phyloP scores from a whole-genome alignment of 2,797 vertebrate genomes.

The Pantherophis vulpinus region DNA sequence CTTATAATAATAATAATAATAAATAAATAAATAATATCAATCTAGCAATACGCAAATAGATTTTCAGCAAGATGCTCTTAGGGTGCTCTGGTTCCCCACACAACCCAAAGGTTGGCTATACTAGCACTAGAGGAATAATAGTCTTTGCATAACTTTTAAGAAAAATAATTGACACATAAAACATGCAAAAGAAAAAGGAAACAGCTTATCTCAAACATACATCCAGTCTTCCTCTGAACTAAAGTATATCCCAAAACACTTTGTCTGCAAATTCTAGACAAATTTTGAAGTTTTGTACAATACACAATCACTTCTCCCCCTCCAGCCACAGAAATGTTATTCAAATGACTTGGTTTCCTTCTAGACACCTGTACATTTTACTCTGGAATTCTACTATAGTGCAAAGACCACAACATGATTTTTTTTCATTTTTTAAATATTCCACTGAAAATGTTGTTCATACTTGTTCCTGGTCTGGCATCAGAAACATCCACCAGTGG shows the following conservation, averaged over 20 bases:
- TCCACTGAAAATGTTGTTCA: not conserved
- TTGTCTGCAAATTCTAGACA: not conserved
- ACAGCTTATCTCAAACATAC: not conserved
- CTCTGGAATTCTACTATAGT: not conserved
- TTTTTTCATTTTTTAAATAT: not conserved
- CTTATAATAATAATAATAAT: too few species aligned
- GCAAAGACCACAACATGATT: not conserved
- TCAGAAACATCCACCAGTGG: conserved; percentile 98
- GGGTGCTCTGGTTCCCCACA: not conserved
- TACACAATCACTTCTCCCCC: not conserved
- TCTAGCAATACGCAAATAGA: not conserved
- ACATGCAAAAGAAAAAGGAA: not conserved
- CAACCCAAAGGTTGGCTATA: not conserved
- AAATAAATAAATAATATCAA: not conserved
- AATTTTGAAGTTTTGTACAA: not conserved
- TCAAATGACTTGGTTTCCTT: not conserved
- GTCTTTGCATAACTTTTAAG: not conserved
- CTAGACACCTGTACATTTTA: not conserved
- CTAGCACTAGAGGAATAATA: not conserved
- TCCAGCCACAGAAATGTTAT: not conserved
- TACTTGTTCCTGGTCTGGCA: conserved; percentile 94
- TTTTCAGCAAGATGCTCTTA: not conserved
- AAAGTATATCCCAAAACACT: not conserved
- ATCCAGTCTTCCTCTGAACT: not conserved
- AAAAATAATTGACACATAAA: not conserved